Base-by-base conservation (phyloP, 2,113 vertebrate species). In the Osmerus eperlanus region DNA sequence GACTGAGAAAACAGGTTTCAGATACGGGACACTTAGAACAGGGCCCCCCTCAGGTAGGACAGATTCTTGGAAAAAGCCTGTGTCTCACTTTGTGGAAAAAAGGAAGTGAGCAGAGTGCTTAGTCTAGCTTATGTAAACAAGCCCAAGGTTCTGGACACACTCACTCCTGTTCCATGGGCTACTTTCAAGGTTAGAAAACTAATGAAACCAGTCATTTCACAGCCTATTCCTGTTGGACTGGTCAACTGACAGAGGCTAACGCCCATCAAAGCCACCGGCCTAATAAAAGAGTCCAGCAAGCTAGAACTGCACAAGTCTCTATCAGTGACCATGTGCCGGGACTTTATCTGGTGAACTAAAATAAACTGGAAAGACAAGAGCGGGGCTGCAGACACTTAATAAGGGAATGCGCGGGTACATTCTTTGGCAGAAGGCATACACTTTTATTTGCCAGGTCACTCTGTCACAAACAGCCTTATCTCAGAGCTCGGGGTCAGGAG, bases 391-490 rank as follows among this genome's bases (percentile, higher is more conserved):
- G 21, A 21, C 19, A 47, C 25, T 29, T 66, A 58, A 59, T 25
- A 16, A 18, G 68, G 23, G 23, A 32, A 53, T 4, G 18, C 14
- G 29, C n/a, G 52, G 9, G 3, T 51, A 52, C 54, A 36, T 70
- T 68, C 59, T 36, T 68, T 75, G 74, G 71, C 59, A 58, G 36
- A 29, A 23, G 25, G 59, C 25, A 23, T 25, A 53, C n/a, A 52
- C 67, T 75, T 21, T 36, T 53, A 16, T 29, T 28, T 8, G 32
- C 29, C 56, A 29, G 70, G 64, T 28, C 59, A 41, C 13, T 28
- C n/a, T 28, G 15, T 12, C 54, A n/a, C 68, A 74, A 78, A 74
- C 13, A 62, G 58, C 14, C 9, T 47, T n/a, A 56, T 59, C 67
- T 61, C 67, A 74, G 51, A 2, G 36, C 6, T 21, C 18, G 47